phyloP scores from a whole-genome alignment of 2,888 invertebrate genomes.

The Ditylenchus weischeri region DNA sequence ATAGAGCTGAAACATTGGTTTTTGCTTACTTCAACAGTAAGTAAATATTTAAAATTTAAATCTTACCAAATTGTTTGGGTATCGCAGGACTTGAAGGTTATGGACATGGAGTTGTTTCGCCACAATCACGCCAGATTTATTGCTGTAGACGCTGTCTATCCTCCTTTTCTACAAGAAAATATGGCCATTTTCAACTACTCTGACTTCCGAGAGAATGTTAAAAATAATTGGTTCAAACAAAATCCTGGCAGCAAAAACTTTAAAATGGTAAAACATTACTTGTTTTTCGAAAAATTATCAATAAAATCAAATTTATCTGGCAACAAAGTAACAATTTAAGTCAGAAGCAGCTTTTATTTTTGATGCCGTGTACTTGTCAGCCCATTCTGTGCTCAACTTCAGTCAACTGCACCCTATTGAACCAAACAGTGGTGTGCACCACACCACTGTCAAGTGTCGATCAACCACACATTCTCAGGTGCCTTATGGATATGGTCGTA shows the following conservation, averaged over 20 bases:
- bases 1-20: slow-evolving; percentile 58
- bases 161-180: slow-evolving; percentile 36
- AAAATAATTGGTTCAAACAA: slow-evolving; percentile 13
- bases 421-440: slow-evolving; percentile 25
- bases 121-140: slow-evolving; percentile 59
- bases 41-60: neutral
- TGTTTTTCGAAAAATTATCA: too few relatives aligned
- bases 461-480: slow-evolving; percentile 40
- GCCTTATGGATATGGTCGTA: slow-evolving; percentile 49
- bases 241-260: slow-evolving; percentile 14
- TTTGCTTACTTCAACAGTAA: slow-evolving; percentile 53
- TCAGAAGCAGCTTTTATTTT: slow-evolving; percentile 41
- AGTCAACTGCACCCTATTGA: slow-evolving; percentile 26
- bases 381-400: slow-evolving; percentile 30
- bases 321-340: slow-evolving; percentile 27
- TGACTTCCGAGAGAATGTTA: slow-evolving; percentile 13
- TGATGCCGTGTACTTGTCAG: slow-evolving; percentile 40
- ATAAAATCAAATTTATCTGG: too few relatives aligned
- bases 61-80: slow-evolving; percentile 17
- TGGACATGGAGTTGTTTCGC: slow-evolving; percentile 57
- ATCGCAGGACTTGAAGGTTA: slow-evolving; percentile 47
- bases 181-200: slow-evolving; percentile 3
- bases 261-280: slow-evolving; percentile 14
- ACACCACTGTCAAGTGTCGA: slow-evolving; percentile 37
- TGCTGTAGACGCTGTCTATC: slow-evolving; percentile 47